Conservation (phyloP, 2,797 vertebrate species). For the Potorous gilbertii region DNA sequence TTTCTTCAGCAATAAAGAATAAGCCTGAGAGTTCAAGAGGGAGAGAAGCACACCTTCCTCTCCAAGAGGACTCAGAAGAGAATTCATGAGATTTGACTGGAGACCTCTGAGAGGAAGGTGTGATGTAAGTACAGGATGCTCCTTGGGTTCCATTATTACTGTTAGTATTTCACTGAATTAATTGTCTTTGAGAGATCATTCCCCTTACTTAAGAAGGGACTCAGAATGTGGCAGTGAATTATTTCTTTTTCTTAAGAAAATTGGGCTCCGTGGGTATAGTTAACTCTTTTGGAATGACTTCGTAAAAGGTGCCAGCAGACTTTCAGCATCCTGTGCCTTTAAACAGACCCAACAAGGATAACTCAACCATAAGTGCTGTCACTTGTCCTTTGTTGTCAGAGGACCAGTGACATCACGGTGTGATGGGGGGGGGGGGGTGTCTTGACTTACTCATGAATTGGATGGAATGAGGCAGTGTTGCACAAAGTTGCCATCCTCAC, state of each 20-base stretch:
- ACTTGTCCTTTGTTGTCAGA: neutral
- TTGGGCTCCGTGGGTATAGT: conserved; percentile 1
- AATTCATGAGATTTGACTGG: neutral
- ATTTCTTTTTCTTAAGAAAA: conserved; percentile 61
- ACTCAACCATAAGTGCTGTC: neutral
- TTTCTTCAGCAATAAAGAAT: neutral
- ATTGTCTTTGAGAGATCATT: conserved; percentile 64
- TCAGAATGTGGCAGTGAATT: conserved; percentile 56
- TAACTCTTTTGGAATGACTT: neutral
- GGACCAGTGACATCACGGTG: neutral
- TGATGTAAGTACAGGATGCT: conserved; percentile 23
- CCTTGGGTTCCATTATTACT: conserved; percentile 49
- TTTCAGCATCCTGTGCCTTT: conserved; percentile 12
- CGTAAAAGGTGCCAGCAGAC: conserved; percentile 1
- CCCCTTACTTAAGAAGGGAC: conserved; percentile 47
- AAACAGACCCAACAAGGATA: neutral
- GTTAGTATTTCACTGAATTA: conserved; percentile 65
- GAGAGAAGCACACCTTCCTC: neutral
- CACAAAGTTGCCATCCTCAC: neutral
- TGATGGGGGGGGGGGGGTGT: neutral
- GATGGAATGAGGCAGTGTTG: neutral
- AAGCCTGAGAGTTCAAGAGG: conserved; percentile 36
- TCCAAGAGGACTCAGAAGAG: conserved; percentile 17
- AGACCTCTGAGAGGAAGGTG: conserved; percentile 20
- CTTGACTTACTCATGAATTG: neutral